Evolutionary conservation across 1,140 invertebrate species (phyloP), one percentile per base, ranked within the genome.

Genomic region (Teleogryllus occipitalis): DNA sequence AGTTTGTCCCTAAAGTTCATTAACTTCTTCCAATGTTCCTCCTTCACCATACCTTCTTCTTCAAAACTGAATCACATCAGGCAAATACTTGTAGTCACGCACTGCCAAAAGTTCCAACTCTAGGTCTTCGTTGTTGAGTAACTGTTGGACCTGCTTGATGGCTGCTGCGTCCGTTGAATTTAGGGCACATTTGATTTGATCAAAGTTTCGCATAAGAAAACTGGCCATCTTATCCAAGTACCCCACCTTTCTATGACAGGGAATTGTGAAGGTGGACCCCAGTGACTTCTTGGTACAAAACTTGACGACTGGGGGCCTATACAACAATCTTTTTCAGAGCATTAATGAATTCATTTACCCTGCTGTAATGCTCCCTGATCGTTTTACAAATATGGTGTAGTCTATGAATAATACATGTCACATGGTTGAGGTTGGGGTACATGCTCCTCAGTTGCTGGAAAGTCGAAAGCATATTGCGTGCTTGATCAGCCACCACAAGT

Each of bases 191-290:
- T 3, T 3, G 27, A n/a, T n/a, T n/a, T n/a, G n/a, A n/a, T n/a
- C n/a, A 39, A 39, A 5, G 1, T 39, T 39, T 39, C 5, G 27
- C 27, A 39, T 39, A 39, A 5, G 27, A 39, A 39, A 39, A 39
- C 27, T 39, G 27, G 1, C 1, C 27, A 15, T 72, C 14, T 72
- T 14, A 72, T 15, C 3, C 65, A 2, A 15, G 14, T 72, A n/a
- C 65, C 65, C 65, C 65, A 72, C 65, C 6, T 72, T 72, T 1
- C 6, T 72, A 72, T 72, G 65, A 6, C 65, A 72, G 65, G 65
- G 65, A 72, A 72, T 72, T 72, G 65, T 72, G 65, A 72, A 72
- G 65, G 65, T 72, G 65, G 65, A 72, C 14, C n/a, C 65, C 65
- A 72, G 65, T 72, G 65, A 72, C 65, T 1, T 39, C 27, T 39